Evolutionary conservation across 2,113 vertebrate species (phyloP).

Genomic region (Mirza zaza): DNA sequence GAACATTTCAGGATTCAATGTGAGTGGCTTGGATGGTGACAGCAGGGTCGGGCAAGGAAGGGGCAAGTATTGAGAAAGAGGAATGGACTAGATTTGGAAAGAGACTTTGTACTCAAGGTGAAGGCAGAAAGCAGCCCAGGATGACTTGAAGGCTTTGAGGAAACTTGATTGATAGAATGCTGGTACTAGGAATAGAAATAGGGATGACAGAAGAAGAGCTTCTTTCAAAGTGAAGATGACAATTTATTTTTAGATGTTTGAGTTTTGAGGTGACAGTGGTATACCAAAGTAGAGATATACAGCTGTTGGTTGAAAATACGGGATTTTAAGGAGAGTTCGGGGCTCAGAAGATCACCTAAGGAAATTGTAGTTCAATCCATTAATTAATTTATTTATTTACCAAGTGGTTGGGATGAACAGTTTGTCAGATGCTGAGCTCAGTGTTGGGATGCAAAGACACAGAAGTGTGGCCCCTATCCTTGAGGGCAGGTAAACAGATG

Average conservation of each 20-base stretch:
- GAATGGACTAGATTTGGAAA: background rate
- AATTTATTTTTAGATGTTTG: conserved; percentile 75
- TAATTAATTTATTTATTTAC: background rate
- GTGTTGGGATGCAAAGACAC: background rate
- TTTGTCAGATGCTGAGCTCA: background rate
- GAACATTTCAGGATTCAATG: background rate
- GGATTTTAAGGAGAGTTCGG: background rate
- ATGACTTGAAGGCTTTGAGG: conserved; percentile 57
- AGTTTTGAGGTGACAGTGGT: conserved; percentile 71
- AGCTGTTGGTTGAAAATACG: conserved; percentile 63
- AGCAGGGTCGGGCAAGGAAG: background rate
- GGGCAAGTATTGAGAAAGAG: background rate
- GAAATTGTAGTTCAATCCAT: background rate
- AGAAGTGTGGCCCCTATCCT: background rate
- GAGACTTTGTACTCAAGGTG: background rate
- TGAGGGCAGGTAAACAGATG: background rate
- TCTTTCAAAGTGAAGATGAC: conserved; percentile 69
- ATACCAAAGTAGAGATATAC: conserved; percentile 58
- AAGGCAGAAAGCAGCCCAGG: conserved; percentile 4
- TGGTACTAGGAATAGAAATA: conserved; percentile 66
- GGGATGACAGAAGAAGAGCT: conserved; percentile 70
- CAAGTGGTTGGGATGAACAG: background rate
- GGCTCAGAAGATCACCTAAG: background rate
- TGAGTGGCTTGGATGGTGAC: background rate
- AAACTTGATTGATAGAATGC: conserved; percentile 71